Conservation (phyloP, 2,888 invertebrate species). For the Bimastos eiseni region DNA sequence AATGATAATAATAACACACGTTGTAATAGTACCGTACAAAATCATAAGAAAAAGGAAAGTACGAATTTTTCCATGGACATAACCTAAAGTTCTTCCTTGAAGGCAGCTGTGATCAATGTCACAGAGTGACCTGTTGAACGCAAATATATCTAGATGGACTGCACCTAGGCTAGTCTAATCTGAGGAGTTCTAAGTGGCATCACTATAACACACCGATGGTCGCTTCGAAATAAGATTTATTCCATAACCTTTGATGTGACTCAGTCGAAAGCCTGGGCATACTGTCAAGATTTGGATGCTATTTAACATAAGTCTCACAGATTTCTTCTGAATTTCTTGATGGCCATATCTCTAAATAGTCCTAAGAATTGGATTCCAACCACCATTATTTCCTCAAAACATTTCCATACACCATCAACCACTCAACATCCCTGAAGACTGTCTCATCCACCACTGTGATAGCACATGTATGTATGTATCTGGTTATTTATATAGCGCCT, state of each 20-base stretch:
- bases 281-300: neutral
- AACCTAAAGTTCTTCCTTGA: neutral
- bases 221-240: neutral
- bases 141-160: neutral
- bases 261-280: neutral
- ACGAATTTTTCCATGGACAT: neutral
- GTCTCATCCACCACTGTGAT: too few species aligned
- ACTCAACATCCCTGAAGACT: neutral
- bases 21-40: too few species aligned
- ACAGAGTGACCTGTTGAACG: neutral
- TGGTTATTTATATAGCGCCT: too few species aligned
- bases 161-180: neutral
- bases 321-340: neutral
- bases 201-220: neutral
- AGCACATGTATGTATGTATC: too few species aligned
- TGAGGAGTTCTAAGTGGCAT: neutral
- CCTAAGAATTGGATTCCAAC: neutral
- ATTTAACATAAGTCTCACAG: neutral
- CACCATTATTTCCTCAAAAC: neutral
- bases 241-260: neutral
- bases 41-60: too few species aligned
- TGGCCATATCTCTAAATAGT: neutral
- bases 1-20: too few species aligned
- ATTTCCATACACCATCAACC: neutral
- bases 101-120: neutral